A percentile compares a stretch with the other conserved stretches of the same genome.
Evolutionary conservation across 2,113 vertebrate species (phyloP).

Genomic region (Silurus glanis): DNA sequence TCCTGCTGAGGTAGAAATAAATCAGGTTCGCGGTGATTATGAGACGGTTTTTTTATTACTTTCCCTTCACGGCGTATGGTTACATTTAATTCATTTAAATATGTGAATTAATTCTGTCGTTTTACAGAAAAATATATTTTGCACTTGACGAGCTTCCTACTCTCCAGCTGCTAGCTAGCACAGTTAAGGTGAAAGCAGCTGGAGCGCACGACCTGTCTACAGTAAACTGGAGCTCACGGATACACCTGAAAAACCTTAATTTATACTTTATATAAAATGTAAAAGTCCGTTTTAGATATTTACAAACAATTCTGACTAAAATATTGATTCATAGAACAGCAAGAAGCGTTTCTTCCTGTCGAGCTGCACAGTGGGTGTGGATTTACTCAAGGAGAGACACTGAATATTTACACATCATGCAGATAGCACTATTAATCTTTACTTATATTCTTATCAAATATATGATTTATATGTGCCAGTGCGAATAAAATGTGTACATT

Average conservation of each 20-base stretch:
- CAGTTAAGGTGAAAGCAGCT: neutral
- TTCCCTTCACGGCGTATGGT: too few relatives aligned
- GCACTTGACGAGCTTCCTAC: neutral
- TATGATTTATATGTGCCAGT: neutral
- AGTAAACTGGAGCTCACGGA: neutral
- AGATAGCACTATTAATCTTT: neutral
- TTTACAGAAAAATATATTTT: too few relatives aligned
- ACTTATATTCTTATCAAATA: neutral
- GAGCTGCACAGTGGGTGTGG: conserved; percentile 4
- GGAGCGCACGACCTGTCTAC: neutral
- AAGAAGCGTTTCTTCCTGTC: neutral
- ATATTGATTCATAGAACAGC: neutral
- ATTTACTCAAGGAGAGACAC: neutral
- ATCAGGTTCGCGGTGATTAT: too few relatives aligned
- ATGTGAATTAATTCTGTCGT: neutral
- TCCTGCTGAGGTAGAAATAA: neutral
- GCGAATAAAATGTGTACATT: neutral
- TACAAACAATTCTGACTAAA: neutral
- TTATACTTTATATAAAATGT: neutral
- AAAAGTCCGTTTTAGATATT: too few relatives aligned
- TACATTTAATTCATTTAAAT: neutral
- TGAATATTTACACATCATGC: neutral
- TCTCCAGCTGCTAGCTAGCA: conserved; percentile 9
- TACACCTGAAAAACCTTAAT: neutral
- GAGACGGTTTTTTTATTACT: neutral